These are phyloP conservation scores for Tokudaia tokunoshimensis DNA, from an alignment of 2,797 vertebrate genomes.

Conservation along the genomic window DNA sequence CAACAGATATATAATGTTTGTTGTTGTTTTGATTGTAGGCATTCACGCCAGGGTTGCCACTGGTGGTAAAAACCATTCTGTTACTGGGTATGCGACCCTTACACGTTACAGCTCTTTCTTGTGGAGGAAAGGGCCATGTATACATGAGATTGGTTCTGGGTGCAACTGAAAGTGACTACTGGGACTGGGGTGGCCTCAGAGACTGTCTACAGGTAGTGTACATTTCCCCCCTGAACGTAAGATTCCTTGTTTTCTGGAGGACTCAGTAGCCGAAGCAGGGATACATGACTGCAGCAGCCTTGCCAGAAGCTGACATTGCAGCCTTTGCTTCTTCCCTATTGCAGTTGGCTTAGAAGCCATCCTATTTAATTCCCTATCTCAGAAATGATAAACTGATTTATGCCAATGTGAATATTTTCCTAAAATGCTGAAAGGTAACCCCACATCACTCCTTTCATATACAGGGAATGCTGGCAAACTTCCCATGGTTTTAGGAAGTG, in stretches of 20 bases:
- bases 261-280: not conserved
- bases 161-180: not conserved
- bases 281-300: not conserved
- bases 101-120: conserved; percentile 73
- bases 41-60: fast-evolving
- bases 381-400: not conserved
- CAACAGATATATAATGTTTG: not conserved
- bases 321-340: not conserved
- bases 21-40: not conserved
- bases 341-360: not conserved
- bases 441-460: not conserved
- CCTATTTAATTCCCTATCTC: not conserved
- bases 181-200: not conserved
- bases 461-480: not conserved
- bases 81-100: not conserved
- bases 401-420: not conserved
- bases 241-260: not conserved
- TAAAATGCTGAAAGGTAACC: not conserved
- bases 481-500: not conserved
- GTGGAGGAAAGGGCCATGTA: conserved; percentile 59
- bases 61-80: not conserved
- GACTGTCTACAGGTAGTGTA: not conserved
- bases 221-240: not conserved
- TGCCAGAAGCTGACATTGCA: not conserved
- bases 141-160: not conserved